Base-by-base conservation (phyloP, 2,888 invertebrate genomes). In the Hirtodrosophila alboralis region DNA sequence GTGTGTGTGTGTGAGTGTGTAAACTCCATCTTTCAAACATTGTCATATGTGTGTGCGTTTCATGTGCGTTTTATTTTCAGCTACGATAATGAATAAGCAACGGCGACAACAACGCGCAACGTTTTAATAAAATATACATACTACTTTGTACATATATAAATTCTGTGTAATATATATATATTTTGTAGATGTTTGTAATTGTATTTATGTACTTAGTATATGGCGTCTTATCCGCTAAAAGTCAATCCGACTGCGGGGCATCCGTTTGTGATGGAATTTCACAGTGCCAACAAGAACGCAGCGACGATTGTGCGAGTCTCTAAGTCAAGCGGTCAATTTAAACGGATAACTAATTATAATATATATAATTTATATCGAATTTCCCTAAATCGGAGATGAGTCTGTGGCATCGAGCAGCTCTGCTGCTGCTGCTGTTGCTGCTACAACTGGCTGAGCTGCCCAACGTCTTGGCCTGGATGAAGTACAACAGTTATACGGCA, bases 401-500 rank as follows among this genome's bases (percentile, higher is more conserved):
- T n/a, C 33, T 27, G n/a, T 21, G 37, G 26, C 54, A 33, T 5
- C 31, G 57, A 27, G 38, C 45, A 12, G 57, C 65, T 10, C 7
- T 61, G 37, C 53, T 44, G 14, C 7, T 60, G 16, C 4, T 61
- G 23, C 44, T 34, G 47, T 9, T 63, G 28, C 41, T 81, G 23
- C 27, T 74, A 12, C 37, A 70, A 10, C 12, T 60, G 2, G 6
- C 41, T 8, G 30, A 38, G 4, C 18, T 60, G 6, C 47, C 54
- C 33, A 27, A 34, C 31, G 38, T 52, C 49, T 31, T 47, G 34
- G 56, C 70, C 67, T 88, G 87, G 87, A 61, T 87, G 57, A 78
- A 75, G 37, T 85, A 74, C 51, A 88, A 88, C 43, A 87, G 86
- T 40, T 81, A 84, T 48, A 70, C 75, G 13, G 64, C 75, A 30